These are phyloP conservation scores for Oriolus oriolus DNA, from an alignment of 2,113 vertebrate species.

Conservation along the genomic window DNA sequence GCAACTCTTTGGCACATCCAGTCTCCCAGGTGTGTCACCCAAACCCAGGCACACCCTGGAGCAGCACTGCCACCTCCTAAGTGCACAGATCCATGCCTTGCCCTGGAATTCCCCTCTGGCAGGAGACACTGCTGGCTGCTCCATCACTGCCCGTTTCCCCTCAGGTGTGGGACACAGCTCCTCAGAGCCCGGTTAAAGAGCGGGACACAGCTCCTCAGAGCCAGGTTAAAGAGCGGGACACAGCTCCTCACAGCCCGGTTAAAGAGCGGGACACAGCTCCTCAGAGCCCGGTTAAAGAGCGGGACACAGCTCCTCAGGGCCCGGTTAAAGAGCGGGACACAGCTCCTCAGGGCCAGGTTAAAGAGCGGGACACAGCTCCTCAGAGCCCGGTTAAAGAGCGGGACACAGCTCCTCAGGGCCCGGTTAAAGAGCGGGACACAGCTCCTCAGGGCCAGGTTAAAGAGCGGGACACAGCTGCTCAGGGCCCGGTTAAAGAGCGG, in stretches of 20 bases:
- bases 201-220: not conserved
- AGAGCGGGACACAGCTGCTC: not conserved
- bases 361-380: not conserved
- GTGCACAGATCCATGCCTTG: not conserved
- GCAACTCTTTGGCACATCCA: not conserved
- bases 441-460: not conserved
- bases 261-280: not conserved
- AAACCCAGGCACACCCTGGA: fast-evolving
- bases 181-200: not conserved
- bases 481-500: not conserved
- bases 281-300: not conserved
- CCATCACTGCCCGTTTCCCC: not conserved
- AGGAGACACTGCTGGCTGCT: not conserved
- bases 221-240: fast-evolving
- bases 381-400: fast-evolving
- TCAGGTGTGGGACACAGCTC: fast-evolving
- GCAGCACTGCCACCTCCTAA: not conserved
- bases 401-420: not conserved
- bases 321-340: too few relatives aligned
- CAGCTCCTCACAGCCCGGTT: not conserved
- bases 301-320: not conserved
- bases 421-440: fast-evolving
- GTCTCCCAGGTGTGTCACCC: fast-evolving
- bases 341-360: not conserved
- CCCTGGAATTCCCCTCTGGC: not conserved